Conservation (phyloP, 2,888 invertebrate genomes). For the Aphidius colemani region DNA sequence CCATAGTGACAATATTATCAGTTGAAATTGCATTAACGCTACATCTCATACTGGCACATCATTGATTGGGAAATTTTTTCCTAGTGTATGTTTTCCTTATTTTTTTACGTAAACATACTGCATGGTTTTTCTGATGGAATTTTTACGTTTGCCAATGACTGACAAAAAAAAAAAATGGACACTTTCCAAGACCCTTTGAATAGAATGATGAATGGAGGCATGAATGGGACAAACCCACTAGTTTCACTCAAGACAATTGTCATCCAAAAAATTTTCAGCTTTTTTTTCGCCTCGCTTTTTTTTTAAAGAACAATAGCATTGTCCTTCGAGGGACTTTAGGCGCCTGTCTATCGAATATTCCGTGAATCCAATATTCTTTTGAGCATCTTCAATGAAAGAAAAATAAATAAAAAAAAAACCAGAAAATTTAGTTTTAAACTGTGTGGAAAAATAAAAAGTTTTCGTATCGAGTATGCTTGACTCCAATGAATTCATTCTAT, state of each 20-base stretch:
- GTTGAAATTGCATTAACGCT: background rate
- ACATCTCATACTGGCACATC: no score
- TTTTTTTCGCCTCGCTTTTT: conserved; percentile 13
- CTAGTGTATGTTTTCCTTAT: background rate
- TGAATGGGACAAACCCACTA: conserved; percentile 19
- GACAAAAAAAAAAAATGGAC: conserved; percentile 13
- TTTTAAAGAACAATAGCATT: conserved; percentile 23
- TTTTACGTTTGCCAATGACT: conserved; percentile 12
- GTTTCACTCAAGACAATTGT: conserved; percentile 27
- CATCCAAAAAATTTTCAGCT: conserved; percentile 10
- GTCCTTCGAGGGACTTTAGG: conserved; percentile 9
- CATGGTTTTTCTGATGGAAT: background rate
- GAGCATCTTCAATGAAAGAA: conserved; percentile 8
- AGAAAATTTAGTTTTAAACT: no score
- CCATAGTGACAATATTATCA: conserved; percentile 11
- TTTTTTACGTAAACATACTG: background rate
- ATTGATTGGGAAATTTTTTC: no score
- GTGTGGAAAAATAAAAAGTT: no score
- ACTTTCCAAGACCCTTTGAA: conserved; percentile 12
- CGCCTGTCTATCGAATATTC: conserved; percentile 9
- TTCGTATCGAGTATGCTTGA: no score
- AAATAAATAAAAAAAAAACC: background rate
- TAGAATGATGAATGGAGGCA: conserved; percentile 27
- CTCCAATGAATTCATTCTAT: no score
- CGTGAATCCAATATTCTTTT: background rate